Conservation (phyloP, 2,797 vertebrate species). For the Caiman crocodilus region DNA sequence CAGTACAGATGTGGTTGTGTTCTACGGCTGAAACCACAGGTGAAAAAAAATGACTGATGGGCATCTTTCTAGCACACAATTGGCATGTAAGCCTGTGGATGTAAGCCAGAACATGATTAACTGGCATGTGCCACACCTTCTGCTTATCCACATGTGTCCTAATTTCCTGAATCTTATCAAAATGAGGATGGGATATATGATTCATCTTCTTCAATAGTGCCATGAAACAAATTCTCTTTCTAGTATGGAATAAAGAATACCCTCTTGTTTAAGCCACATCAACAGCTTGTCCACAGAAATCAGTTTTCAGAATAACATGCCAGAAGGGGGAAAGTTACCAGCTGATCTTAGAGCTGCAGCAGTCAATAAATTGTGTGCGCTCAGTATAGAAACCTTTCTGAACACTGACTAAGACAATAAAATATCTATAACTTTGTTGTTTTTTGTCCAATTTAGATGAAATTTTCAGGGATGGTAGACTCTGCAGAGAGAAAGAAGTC, state of each 20-base stretch:
- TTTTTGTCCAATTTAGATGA: too few relatives aligned
- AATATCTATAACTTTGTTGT: too few relatives aligned
- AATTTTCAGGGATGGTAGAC: too few relatives aligned
- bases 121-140: neutral
- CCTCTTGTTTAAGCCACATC: neutral
- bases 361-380: neutral
- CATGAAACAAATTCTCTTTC: neutral
- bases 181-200: neutral
- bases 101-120: constrained; percentile 35
- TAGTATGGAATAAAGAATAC: neutral
- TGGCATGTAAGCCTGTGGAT: neutral
- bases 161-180: neutral
- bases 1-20: neutral
- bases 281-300: neutral
- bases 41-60: neutral
- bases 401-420: neutral
- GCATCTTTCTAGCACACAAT: neutral
- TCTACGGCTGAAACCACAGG: constrained; percentile 6
- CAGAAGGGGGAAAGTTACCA: constrained; percentile 13
- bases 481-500: too few relatives aligned
- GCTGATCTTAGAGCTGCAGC: constrained; percentile 34
- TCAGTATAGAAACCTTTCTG: constrained; percentile 3
- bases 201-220: neutral
- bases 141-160: neutral
- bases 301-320: neutral